Evolutionary conservation across 2,113 vertebrate genomes (phyloP), one percentile per base, ranked within the genome.

Genomic region (Urocynchramus pylzowi): DNA sequence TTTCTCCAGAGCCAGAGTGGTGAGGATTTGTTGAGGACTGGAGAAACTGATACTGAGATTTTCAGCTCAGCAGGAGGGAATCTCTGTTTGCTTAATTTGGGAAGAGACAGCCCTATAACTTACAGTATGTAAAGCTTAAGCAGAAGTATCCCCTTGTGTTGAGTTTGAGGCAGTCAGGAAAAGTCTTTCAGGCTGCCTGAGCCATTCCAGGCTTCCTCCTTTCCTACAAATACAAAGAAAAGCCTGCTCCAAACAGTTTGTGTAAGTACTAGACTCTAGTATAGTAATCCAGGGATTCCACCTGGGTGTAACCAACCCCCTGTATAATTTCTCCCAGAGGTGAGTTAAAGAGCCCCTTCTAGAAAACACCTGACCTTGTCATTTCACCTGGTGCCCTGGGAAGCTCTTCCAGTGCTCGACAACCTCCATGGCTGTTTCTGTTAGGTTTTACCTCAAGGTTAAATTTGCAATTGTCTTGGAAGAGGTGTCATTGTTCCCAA

Each of bases 41-140:
- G 83, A 90, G 90, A 84, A 93, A 94, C 91, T 92, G 93, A 96
- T 96, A 96, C 70, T 57, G 89, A 96, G 95, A 94, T 95, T 91
- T 89, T 69, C 80, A 83, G 77, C 89, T 84, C 57, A 0, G 93
- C 88, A 28, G 95, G 93, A 87, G 87, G 91, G 76, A 90, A 61
- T 64, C 81, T 93, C 44, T 90, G 83, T 85, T 68, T 78, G 84
- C 89, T 96, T 90, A 78, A 95, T 93, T 92, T 86, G 85, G 74
- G 85, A 84, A 89, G 89, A 95, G 56, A 73, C 70, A 64, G 56
- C 33, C 63, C 5, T 77, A 61, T 86, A 87, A 84, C 42, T 83
- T 90, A 79, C 88, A 95, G 44, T 9, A 13, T 20, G 64, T 64
- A 81, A 96, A 69, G 91, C 92, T 89, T 60, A 70, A 63, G 67